These are phyloP conservation scores for Heteromyza rotundicornis DNA, from an alignment of 2,888 invertebrate genomes.

Conservation along the genomic window DNA sequence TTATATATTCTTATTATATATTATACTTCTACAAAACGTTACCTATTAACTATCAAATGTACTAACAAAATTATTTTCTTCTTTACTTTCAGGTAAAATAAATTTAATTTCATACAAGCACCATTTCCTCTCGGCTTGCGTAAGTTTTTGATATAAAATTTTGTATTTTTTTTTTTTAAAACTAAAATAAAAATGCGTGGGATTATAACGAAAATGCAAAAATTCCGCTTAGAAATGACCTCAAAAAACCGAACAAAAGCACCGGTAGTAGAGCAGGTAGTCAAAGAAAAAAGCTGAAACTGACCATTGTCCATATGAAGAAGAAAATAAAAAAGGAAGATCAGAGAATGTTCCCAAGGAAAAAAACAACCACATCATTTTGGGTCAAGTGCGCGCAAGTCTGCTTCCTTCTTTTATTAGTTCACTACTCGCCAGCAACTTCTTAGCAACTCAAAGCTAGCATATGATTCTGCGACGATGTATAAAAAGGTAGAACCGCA, in stretches of 20 bases:
- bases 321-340: too few relatives aligned
- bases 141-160: background rate
- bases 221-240: background rate
- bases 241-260: background rate
- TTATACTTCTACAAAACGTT: too few relatives aligned
- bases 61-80: constrained; percentile 1
- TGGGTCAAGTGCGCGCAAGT: constrained; percentile 13
- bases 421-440: background rate
- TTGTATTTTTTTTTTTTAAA: background rate
- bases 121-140: background rate
- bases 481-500: background rate
- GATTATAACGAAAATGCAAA: too few relatives aligned
- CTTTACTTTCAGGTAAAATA: background rate
- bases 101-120: too few relatives aligned
- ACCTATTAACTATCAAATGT: background rate
- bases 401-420: background rate
- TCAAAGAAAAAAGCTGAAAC: background rate
- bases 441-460: constrained; percentile 2
- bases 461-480: background rate
- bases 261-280: background rate
- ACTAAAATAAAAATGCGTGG: background rate
- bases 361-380: constrained; percentile 27
- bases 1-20: too few relatives aligned
- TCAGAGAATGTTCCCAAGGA: too few relatives aligned
- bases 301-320: background rate